Evolutionary conservation across 2,797 vertebrate genomes (phyloP).

Genomic region (Mormyrus proboscirostris): DNA sequence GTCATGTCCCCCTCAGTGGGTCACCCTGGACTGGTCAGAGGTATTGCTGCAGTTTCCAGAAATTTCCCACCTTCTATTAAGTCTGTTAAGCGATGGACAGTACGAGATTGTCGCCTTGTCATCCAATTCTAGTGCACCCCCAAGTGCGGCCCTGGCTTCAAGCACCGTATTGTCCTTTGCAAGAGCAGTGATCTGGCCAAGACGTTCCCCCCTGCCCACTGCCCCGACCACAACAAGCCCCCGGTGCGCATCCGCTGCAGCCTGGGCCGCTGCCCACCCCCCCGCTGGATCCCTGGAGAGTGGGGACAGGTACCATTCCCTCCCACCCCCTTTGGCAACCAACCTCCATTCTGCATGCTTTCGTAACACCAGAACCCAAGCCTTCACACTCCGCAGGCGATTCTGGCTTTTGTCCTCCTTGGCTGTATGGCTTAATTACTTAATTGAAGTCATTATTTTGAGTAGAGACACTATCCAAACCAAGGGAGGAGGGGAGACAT

Average conservation of each 20-base stretch:
- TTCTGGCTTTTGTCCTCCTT: background rate
- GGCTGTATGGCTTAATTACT: background rate
- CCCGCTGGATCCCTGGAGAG: slow-evolving; percentile 92
- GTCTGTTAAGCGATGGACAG: background rate
- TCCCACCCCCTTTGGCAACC: background rate
- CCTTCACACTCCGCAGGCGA: background rate
- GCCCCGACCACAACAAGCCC: slow-evolving; percentile 81
- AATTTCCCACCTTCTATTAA: background rate
- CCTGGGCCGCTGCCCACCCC: slow-evolving; percentile 86
- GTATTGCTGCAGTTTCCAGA: slow-evolving; percentile 53
- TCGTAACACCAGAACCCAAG: background rate
- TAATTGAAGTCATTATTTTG: slow-evolving; percentile 3
- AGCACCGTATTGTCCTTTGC: slow-evolving; percentile 92
- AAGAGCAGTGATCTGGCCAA: slow-evolving; percentile 92
- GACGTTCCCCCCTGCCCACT: slow-evolving; percentile 80
- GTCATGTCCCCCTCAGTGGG: slow-evolving; percentile 94
- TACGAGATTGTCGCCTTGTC: background rate
- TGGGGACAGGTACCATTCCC: slow-evolving; percentile 84
- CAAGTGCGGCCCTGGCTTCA: slow-evolving; percentile 92
- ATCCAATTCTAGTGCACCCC: slow-evolving; percentile 76
- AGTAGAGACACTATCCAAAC: background rate
- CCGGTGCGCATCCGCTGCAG: slow-evolving; percentile 88
- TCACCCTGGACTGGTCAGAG: slow-evolving; percentile 96
- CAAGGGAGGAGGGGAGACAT: background rate
- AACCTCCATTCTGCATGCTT: background rate